These are phyloP conservation scores for Pseudopipra pipra DNA, from an alignment of 2,113 vertebrate genomes.

Conservation along the genomic window DNA sequence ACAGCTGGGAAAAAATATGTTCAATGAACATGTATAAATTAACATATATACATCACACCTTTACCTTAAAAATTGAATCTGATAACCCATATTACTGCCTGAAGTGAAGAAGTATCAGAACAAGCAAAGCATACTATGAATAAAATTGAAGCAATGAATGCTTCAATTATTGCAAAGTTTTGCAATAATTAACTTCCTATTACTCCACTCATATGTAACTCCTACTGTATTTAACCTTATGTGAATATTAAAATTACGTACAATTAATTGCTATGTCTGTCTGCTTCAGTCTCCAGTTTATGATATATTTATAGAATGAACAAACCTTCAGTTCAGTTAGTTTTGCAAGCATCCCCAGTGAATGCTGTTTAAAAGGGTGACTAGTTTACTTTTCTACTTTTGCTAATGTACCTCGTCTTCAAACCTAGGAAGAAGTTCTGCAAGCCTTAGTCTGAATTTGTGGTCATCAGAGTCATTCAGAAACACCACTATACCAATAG, in stretches of 20 bases:
- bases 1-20: background rate
- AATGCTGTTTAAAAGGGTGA: background rate
- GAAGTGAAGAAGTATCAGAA: background rate
- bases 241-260: background rate
- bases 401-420: background rate
- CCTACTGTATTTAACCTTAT: background rate
- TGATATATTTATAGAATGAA: background rate
- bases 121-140: background rate
- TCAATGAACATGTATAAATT: background rate
- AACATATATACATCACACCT: background rate
- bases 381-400: background rate
- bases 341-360: background rate
- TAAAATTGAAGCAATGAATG: background rate
- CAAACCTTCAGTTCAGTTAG: background rate
- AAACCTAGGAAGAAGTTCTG: background rate
- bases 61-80: background rate
- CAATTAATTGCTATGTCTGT: background rate
- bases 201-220: background rate
- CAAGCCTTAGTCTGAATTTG: conserved; percentile 70
- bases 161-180: background rate
- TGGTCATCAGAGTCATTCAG: conserved; percentile 33
- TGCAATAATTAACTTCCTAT: background rate
- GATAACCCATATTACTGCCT: background rate
- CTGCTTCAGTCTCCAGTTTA: background rate
- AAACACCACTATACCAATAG: background rate